These are phyloP conservation scores for Arge pagana DNA, from an alignment of 2,888 invertebrate species.

Conservation along the genomic window DNA sequence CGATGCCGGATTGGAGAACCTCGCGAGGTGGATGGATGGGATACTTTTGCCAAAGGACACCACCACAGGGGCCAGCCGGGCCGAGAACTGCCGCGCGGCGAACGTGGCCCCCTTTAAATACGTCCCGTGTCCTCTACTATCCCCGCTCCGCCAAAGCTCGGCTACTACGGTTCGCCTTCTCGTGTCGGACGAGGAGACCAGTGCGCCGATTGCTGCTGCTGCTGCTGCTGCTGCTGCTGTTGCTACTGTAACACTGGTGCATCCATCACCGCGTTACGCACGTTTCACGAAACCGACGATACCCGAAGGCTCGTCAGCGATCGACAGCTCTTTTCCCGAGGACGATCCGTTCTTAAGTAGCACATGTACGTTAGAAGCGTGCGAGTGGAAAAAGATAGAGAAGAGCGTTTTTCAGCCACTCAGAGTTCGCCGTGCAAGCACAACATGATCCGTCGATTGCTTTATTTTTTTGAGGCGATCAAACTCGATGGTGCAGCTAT, in stretches of 20 bases:
- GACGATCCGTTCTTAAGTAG: too few relatives aligned
- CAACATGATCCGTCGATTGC: too few relatives aligned
- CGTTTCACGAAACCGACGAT: constrained; percentile 18
- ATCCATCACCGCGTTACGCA: constrained; percentile 24
- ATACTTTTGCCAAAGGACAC: constrained; percentile 21
- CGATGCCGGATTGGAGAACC: too few relatives aligned
- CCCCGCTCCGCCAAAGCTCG: constrained; percentile 20
- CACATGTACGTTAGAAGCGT: too few relatives aligned
- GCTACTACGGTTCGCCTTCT: constrained; percentile 9
- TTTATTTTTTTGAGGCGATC: too few relatives aligned
- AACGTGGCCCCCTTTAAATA: constrained; percentile 51
- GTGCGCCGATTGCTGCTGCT: constrained; percentile 4
- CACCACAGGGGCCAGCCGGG: constrained; percentile 29
- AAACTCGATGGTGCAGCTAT: too few relatives aligned
- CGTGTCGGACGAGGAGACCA: constrained; percentile 9
- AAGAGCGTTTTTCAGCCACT: too few relatives aligned
- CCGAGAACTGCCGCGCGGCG: constrained; percentile 48
- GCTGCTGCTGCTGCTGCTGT: not conserved
- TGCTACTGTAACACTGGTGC: constrained; percentile 2
- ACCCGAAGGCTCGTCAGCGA: too few relatives aligned
- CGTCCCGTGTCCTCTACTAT: constrained; percentile 34
- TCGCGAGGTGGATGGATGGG: not conserved
- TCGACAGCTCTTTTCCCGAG: too few relatives aligned
- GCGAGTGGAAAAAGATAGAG: too few relatives aligned
- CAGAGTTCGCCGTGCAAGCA: too few relatives aligned